A percentile compares a stretch with the other conserved stretches of the same genome.
These are phyloP conservation scores for Eulemur rubriventer DNA, from an alignment of 2,797 vertebrate species.

Conservation along the genomic window DNA sequence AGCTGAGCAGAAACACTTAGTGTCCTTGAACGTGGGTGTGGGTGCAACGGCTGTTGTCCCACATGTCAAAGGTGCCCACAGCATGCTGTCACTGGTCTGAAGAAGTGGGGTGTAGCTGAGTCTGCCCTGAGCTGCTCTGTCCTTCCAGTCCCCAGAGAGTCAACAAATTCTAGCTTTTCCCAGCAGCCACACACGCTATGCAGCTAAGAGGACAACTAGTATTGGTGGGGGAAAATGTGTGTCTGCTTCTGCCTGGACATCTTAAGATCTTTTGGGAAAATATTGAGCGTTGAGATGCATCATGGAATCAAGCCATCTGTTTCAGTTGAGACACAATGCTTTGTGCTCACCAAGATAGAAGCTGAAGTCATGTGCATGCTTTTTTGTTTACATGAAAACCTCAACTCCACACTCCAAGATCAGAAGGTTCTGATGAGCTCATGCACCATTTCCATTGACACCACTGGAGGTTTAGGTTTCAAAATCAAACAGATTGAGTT, in stretches of 20 bases:
- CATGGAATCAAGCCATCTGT: not conserved
- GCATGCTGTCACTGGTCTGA: not conserved
- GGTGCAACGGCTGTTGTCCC: not conserved
- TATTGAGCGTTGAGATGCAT: not conserved
- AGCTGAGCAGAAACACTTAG: not conserved
- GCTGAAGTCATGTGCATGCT: accelerated
- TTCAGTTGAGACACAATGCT: not conserved
- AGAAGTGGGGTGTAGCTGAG: not conserved
- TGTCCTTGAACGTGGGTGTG: not conserved
- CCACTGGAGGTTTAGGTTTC: not conserved
- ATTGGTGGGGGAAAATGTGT: not conserved
- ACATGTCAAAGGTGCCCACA: accelerated
- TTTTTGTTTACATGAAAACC: not conserved
- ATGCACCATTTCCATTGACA: not conserved
- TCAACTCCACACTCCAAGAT: not conserved
- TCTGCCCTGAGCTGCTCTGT: not conserved
- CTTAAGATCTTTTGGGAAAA: not conserved
- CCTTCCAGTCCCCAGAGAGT: not conserved
- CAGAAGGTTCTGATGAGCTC: not conserved
- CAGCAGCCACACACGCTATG: not conserved
- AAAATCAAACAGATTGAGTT: not conserved
- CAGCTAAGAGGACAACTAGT: not conserved
- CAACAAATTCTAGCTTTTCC: not conserved
- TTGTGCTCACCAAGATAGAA: not conserved
- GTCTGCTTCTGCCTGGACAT: not conserved